Evolutionary conservation across 2,113 vertebrate species (phyloP).

Genomic region (Ammodytes dubius): DNA sequence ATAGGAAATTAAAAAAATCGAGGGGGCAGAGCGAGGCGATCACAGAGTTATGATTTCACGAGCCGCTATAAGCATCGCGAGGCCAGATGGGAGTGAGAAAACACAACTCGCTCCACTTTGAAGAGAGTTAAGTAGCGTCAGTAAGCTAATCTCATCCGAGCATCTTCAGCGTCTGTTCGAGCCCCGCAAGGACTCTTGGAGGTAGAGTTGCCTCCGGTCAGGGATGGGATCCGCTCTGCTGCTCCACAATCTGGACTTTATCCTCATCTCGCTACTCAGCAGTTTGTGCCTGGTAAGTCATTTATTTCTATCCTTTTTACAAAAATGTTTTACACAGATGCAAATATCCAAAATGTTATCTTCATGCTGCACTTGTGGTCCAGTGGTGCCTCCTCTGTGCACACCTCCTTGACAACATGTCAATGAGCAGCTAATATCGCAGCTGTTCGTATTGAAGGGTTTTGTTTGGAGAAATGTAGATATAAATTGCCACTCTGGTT

Average conservation of each 20-base stretch:
- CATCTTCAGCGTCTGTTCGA: slow-evolving; percentile 61
- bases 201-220: slow-evolving; percentile 79
- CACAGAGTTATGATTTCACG: slow-evolving; percentile 81
- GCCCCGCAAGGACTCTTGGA: slow-evolving; percentile 78
- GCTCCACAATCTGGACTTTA: slow-evolving; percentile 88
- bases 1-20: slow-evolving; percentile 70
- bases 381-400: slow-evolving; percentile 4
- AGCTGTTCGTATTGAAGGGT: background rate
- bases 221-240: slow-evolving; percentile 91
- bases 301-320: background rate
- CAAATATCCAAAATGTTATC: background rate
- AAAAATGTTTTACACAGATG: background rate
- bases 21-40: slow-evolving; percentile 71
- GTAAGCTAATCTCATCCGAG: slow-evolving; percentile 59
- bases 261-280: slow-evolving; percentile 86
- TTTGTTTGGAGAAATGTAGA: background rate
- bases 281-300: slow-evolving; percentile 91
- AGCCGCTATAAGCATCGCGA: slow-evolving; percentile 63
- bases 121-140: slow-evolving; percentile 71
- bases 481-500: background rate
- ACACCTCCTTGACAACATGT: slow-evolving; percentile 15
- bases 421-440: slow-evolving; percentile 1
- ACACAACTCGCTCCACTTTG: slow-evolving; percentile 60
- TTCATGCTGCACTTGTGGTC: background rate
- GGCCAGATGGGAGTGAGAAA: slow-evolving; percentile 75